Evolutionary conservation across 1,140 invertebrate species (phyloP), one percentile per base, ranked within the genome.

Genomic region (Ruditapes philippinarum): DNA sequence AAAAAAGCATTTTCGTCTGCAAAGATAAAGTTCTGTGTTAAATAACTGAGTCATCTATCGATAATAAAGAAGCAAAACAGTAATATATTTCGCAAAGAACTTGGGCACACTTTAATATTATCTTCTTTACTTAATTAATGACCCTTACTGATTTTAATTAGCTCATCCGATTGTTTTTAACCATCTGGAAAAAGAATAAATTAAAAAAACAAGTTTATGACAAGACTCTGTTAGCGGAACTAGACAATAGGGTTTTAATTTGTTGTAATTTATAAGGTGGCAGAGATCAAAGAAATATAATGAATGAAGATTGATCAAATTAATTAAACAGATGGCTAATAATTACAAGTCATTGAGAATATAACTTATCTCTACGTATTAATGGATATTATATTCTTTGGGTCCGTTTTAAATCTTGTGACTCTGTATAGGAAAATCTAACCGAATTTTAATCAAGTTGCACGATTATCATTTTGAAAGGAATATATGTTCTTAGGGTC

Each of bases 271-370:
- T 78, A 78, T 78, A 51, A n/a, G 74, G 70, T 36, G 74, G 9
- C 45, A 78, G 36, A 78, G 74, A 78, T 78, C 74, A 78, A 78
- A 78, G 74, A 49, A 42, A 78, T 31, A 31, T 36, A 78, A 51
- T 78, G 45, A 49, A 51, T 74, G 42, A 36, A 74, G 42, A 78
- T 70, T 70, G 74, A 78, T 78, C 28, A 54, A 54, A 54, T 78
- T 38, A 78, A 54, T 78, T 78, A 51, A 51, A 19, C 74, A 78
- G 74, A 78, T 78, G 74, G 42, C 38, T 40, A 49, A 76, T 78
- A 25, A 28, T 36, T 70, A 70, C 65, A 38, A 70, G 33, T 70
- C 33, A 70, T 19, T 28, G 33, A 70, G 28, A 70, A 70, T 38
- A 36, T 38, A 38, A n/a, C 5, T 40, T 70, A 70, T 70, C 65